Conservation (phyloP, 92 coral and sea anemone genomes). For the Phymanthus crucifer region DNA sequence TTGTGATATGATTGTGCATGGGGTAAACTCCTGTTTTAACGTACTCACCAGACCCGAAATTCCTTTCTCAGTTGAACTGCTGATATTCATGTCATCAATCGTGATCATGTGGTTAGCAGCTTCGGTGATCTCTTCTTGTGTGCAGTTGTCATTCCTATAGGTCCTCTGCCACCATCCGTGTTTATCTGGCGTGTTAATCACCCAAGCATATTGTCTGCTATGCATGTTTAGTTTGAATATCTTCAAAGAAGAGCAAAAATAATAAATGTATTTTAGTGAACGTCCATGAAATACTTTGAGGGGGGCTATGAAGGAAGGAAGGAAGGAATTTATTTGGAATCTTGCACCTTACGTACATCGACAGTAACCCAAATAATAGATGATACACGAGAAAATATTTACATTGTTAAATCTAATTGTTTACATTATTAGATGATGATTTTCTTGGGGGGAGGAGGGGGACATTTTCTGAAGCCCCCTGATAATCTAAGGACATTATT, state of each 20-base stretch:
- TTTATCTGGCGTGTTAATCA: constrained; percentile 71
- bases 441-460: too few species aligned
- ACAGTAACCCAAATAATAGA: too few species aligned
- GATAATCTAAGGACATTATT: too few species aligned
- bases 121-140: constrained; percentile 46
- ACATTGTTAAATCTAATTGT: too few species aligned
- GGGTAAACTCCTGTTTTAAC: background rate
- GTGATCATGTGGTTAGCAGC: constrained; percentile 64
- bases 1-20: too few species aligned
- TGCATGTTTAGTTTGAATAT: constrained; percentile 54
- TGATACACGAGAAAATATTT: too few species aligned
- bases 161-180: constrained; percentile 80
- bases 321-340: too few species aligned
- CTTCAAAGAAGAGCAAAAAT: constrained; percentile 12
- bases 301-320: too few species aligned
- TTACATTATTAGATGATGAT: too few species aligned
- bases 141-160: constrained; percentile 23
- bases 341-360: too few species aligned
- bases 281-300: too few species aligned
- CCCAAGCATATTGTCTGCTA: constrained; percentile 74
- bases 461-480: too few species aligned
- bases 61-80: constrained; percentile 32
- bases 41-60: constrained; percentile 68
- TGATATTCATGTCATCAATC: constrained; percentile 48
- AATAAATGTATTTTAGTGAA: background rate